These are phyloP conservation scores for Bombus pascuorum DNA, from an alignment of 1,140 invertebrate species.

Conservation along the genomic window DNA sequence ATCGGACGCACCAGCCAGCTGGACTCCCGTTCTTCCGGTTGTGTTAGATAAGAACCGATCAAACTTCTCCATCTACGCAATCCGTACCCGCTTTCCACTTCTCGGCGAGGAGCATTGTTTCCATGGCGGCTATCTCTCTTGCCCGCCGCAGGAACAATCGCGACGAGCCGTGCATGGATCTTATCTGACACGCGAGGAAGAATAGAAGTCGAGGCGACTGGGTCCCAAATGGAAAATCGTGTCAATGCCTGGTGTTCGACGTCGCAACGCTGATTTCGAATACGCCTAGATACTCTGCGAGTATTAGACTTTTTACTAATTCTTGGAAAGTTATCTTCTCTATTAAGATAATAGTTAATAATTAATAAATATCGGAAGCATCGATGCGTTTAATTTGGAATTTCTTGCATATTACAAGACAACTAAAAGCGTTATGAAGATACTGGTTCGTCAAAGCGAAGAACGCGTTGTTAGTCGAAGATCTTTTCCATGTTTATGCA, in stretches of 20 bases:
- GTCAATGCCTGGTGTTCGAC: neutral
- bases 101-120: slow-evolving; percentile 4
- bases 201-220: neutral
- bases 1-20: neutral
- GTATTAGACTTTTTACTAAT: neutral
- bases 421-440: too few species aligned
- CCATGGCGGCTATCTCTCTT: slow-evolving; percentile 5
- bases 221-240: slow-evolving; percentile 19
- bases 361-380: neutral
- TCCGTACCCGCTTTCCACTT: slow-evolving; percentile 10
- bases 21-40: slow-evolving; percentile 13
- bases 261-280: neutral
- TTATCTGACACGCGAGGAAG: slow-evolving; percentile 2
- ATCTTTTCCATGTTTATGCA: too few species aligned
- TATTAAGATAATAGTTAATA: neutral
- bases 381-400: neutral
- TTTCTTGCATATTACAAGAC: neutral
- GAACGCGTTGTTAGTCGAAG: too few species aligned
- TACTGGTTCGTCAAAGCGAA: too few species aligned
- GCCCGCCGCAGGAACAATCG: neutral
- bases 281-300: neutral
- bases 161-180: neutral
- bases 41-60: slow-evolving; percentile 26
- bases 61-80: slow-evolving; percentile 37
- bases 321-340: neutral